Percentiles rank a stretch among this genome's conserved stretches.
phyloP scores from a whole-genome alignment of 92 coral and sea anemone genomes.

The Palythoa heliodiscus region DNA sequence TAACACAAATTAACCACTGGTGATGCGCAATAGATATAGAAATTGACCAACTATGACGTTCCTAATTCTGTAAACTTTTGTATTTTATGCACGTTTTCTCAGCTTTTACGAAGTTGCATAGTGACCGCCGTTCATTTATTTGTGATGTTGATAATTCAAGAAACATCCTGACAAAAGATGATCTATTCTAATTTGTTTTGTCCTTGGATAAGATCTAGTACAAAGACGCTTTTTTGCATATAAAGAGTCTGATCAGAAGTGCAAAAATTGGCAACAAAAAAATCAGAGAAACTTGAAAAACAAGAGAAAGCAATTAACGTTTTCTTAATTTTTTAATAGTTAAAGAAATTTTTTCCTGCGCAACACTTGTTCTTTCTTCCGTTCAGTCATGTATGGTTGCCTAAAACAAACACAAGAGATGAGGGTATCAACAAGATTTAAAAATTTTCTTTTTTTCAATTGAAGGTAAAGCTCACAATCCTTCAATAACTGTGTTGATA shows the following conservation, averaged over 20 bases:
- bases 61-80: neutral
- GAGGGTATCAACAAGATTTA: neutral
- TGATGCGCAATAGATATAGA: neutral
- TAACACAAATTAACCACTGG: neutral
- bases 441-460: neutral
- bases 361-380: neutral
- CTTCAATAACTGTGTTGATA: neutral
- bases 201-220: neutral
- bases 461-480: neutral
- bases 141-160: neutral
- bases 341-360: neutral
- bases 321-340: neutral
- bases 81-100: neutral
- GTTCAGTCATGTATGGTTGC: neutral
- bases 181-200: conserved; percentile 5
- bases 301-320: neutral
- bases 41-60: neutral
- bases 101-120: neutral
- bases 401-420: conserved; percentile 8
- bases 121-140: conserved; percentile 10
- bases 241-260: neutral
- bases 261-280: neutral
- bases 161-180: neutral
- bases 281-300: neutral
- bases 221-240: neutral